Evolutionary conservation across 2,888 invertebrate genomes (phyloP).

Genomic region (Drosophila multiciliata): DNA sequence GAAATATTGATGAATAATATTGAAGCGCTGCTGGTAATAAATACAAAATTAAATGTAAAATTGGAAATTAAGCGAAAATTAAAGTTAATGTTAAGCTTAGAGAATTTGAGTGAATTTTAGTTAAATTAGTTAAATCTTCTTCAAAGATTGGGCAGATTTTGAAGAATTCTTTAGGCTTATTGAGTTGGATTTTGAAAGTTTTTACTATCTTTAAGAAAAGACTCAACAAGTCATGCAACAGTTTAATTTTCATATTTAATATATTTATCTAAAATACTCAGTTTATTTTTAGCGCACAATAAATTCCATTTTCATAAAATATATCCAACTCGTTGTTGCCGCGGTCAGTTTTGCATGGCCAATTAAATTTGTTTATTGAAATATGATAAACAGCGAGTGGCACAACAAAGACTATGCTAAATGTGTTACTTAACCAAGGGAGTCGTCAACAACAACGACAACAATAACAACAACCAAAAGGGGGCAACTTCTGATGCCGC

Average conservation of each 20-base stretch:
- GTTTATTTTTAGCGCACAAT: background rate
- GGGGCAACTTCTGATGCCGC: constrained; percentile 68
- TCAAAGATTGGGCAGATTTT: background rate
- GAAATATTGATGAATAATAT: background rate
- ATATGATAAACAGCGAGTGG: constrained; percentile 57
- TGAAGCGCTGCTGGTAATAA: background rate
- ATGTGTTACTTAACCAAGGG: constrained; percentile 56
- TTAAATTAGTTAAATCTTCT: background rate
- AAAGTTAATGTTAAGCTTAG: background rate
- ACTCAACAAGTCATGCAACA: background rate
- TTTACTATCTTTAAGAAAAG: background rate
- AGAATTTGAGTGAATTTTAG: background rate
- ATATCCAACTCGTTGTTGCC: constrained; percentile 1
- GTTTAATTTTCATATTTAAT: background rate
- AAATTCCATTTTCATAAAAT: constrained; percentile 3
- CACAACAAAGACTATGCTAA: constrained; percentile 71
- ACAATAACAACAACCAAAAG: constrained; percentile 12
- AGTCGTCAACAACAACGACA: constrained; percentile 29
- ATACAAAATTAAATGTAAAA: background rate
- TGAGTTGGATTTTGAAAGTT: background rate
- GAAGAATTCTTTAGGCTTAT: too few species aligned
- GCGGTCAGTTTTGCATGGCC: constrained; percentile 30
- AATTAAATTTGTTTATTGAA: constrained; percentile 77
- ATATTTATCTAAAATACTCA: background rate
- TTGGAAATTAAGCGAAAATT: background rate